These are phyloP conservation scores for Drosophila vallismaia DNA, from an alignment of 2,888 invertebrate genomes.

Conservation along the genomic window DNA sequence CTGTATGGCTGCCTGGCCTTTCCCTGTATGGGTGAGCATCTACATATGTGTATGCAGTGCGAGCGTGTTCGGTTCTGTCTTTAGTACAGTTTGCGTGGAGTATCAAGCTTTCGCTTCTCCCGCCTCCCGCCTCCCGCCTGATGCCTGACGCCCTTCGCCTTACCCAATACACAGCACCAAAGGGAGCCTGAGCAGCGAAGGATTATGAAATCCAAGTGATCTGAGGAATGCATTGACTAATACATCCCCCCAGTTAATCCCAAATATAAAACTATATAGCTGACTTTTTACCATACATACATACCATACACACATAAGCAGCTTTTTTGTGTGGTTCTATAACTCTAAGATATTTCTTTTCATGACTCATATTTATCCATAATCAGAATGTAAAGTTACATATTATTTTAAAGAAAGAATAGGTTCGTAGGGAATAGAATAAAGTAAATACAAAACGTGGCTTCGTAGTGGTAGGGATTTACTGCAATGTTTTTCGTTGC, in stretches of 20 bases:
- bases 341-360: too few relatives aligned
- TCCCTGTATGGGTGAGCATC: constrained; percentile 31
- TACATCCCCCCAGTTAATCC: constrained; percentile 9
- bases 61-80: constrained; percentile 70
- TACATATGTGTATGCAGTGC: constrained; percentile 39
- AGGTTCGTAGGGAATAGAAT: too few relatives aligned
- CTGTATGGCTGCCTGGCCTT: constrained; percentile 24
- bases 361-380: too few relatives aligned
- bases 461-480: too few relatives aligned
- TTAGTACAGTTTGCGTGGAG: constrained; percentile 69
- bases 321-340: too few relatives aligned
- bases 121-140: not conserved
- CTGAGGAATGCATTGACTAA: constrained; percentile 23
- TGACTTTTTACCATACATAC: not conserved
- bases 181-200: constrained; percentile 30
- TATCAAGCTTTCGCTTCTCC: constrained; percentile 16
- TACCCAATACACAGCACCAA: constrained; percentile 3
- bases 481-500: too few relatives aligned
- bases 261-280: not conserved
- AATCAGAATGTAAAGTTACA: too few relatives aligned
- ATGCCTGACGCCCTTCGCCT: not conserved
- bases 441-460: too few relatives aligned
- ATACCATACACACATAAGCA: not conserved
- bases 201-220: constrained; percentile 21
- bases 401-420: too few relatives aligned